These are phyloP conservation scores for Heterotis niloticus DNA, from an alignment of 2,113 vertebrate species.

Conservation along the genomic window DNA sequence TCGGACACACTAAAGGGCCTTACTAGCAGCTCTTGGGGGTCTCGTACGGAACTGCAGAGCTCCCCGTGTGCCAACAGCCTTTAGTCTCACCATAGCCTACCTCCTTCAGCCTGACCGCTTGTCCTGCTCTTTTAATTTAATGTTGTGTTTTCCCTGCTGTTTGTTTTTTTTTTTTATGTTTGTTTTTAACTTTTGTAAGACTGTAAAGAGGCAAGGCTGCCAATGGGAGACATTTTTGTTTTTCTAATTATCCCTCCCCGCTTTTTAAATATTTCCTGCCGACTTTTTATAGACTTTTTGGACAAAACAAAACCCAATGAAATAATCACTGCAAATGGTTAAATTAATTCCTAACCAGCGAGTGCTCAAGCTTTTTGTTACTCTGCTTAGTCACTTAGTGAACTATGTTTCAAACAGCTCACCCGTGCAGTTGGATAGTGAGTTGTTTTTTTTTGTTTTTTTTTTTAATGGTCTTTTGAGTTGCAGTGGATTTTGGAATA, in stretches of 20 bases:
- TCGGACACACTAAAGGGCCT: conserved; percentile 84
- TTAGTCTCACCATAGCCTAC: conserved; percentile 33
- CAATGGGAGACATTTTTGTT: conserved; percentile 35
- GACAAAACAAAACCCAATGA: conserved; percentile 28
- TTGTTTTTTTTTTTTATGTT: conserved; percentile 26
- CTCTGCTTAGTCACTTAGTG: conserved; percentile 18
- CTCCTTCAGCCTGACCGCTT: conserved; percentile 32
- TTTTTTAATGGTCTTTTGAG: conserved; percentile 31
- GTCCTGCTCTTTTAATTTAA: conserved; percentile 52
- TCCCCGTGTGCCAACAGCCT: conserved; percentile 50
- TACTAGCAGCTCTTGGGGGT: conserved; percentile 65
- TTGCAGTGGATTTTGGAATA: conserved; percentile 12
- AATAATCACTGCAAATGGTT: conserved; percentile 41
- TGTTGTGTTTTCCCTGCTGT: conserved; percentile 31
- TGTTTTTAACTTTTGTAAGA: conserved; percentile 57
- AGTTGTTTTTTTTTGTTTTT: conserved; percentile 7
- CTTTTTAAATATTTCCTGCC: conserved; percentile 55
- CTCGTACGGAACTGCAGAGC: conserved; percentile 42
- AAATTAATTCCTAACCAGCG: conserved; percentile 42
- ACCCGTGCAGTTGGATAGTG: conserved; percentile 39
- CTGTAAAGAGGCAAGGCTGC: conserved; percentile 40
- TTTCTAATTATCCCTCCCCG: conserved; percentile 28
- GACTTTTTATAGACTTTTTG: conserved; percentile 52
- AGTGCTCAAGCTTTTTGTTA: conserved; percentile 29
- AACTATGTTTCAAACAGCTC: conserved; percentile 27